Conservation (phyloP, 2,113 vertebrate genomes). For the Phrynosoma blainvillii region DNA sequence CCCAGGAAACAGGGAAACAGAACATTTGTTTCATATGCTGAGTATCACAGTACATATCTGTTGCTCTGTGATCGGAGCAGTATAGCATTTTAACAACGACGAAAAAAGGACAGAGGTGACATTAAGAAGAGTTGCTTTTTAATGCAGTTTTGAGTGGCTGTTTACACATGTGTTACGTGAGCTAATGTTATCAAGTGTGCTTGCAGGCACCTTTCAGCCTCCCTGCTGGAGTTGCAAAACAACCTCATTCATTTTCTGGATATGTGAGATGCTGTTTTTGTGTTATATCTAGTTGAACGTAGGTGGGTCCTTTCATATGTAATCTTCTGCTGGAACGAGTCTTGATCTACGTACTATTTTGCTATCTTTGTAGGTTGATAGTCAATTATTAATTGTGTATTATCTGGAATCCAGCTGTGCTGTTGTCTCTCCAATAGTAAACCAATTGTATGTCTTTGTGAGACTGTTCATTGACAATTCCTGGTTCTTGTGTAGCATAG, state of each 20-base stretch:
- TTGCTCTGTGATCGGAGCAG: neutral
- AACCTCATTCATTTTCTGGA: neutral
- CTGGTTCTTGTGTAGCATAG: neutral
- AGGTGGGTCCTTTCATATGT: neutral
- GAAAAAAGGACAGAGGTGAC: neutral
- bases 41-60: neutral
- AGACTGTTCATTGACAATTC: neutral
- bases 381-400: neutral
- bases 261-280: neutral
- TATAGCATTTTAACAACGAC: neutral
- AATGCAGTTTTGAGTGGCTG: neutral
- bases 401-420: neutral
- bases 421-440: neutral
- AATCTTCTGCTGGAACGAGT: neutral
- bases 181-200: neutral
- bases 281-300: neutral
- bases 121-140: neutral
- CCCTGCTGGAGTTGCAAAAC: neutral
- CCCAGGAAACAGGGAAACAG: neutral
- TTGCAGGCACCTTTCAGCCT: neutral
- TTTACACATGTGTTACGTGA: neutral
- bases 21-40: fast-evolving
- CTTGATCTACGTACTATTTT: neutral
- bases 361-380: neutral
- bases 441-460: neutral